Base-by-base conservation (phyloP, 2,113 vertebrate species). In the Malurus melanocephalus region DNA sequence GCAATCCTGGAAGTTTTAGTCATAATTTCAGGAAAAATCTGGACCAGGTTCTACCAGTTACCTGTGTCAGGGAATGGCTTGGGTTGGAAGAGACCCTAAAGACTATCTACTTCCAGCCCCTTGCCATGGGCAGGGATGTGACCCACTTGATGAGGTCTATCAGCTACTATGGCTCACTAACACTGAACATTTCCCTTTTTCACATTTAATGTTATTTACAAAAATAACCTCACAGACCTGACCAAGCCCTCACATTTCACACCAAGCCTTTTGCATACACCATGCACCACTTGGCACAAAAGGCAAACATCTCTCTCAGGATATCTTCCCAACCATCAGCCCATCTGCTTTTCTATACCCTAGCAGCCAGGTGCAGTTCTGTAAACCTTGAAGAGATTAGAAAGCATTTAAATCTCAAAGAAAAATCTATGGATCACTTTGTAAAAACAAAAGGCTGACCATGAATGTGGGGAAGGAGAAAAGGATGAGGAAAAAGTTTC, bases 401-500 rank as follows among this genome's bases (percentile, higher is more conserved):
- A 81, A 72, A 86, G 52, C 77, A 60, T 79, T 95, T 95, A 75
- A 94, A 92, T 48, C 28, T 88, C 64, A 48, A 87, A 40, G 48
- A 53, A 83, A 94, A 94, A 96, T 52, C 88, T 30, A 88, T 40
- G 42, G 85, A 72, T 90, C n/a, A 7, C 52, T 74, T 93, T 76
- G 49, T 65, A 65, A 87, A 94, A 86, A 93, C 56, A 77, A 94
- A 89, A 90, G 74, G 65, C 80, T 85, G 93, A 83, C 55, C 76
- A 35, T 65, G 81, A 84, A 85, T 8, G 40, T 38, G 57, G 40
- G 68, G 69, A 77, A 83, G 83, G 78, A 68, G 65, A 78, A 90
- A 95, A 92, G 59, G 85, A 88, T 85, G 87, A 82, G 65, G 78
- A 89, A 51, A 89, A 88, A 86, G 88, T 86, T 95, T 84, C 90